Evolutionary conservation across 2,113 vertebrate genomes (phyloP).

Genomic region (Eira barbara): DNA sequence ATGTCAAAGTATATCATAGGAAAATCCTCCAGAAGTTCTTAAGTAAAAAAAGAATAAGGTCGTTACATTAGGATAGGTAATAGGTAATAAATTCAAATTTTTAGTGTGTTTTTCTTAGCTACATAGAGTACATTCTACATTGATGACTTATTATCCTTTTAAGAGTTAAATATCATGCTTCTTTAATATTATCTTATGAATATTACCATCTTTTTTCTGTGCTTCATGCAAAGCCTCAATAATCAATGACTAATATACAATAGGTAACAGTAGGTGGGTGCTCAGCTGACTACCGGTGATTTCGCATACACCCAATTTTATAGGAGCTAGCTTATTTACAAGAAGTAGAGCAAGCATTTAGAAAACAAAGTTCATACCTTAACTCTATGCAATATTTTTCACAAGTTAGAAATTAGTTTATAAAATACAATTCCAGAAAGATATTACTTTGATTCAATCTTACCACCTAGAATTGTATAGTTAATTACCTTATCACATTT

Average conservation of each 20-base stretch:
- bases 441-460: conserved; percentile 7
- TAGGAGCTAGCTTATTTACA: neutral
- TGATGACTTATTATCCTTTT: neutral
- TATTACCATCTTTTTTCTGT: neutral
- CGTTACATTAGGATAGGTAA: neutral
- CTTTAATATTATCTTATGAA: conserved; percentile 1
- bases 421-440: neutral
- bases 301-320: neutral
- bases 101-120: neutral
- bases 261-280: neutral
- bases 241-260: neutral
- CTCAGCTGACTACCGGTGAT: neutral
- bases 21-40: neutral
- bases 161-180: conserved; percentile 8
- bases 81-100: conserved; percentile 1
- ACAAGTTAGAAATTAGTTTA: conserved; percentile 34
- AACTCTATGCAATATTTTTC: neutral
- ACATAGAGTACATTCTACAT: neutral
- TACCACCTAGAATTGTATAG: neutral
- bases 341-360: neutral
- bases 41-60: neutral
- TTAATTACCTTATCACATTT: neutral
- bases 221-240: neutral
- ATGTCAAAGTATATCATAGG: neutral
- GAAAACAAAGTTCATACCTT: neutral